Base-by-base conservation (phyloP, 2,888 invertebrate genomes). In the Drosophila silvestris region DNA sequence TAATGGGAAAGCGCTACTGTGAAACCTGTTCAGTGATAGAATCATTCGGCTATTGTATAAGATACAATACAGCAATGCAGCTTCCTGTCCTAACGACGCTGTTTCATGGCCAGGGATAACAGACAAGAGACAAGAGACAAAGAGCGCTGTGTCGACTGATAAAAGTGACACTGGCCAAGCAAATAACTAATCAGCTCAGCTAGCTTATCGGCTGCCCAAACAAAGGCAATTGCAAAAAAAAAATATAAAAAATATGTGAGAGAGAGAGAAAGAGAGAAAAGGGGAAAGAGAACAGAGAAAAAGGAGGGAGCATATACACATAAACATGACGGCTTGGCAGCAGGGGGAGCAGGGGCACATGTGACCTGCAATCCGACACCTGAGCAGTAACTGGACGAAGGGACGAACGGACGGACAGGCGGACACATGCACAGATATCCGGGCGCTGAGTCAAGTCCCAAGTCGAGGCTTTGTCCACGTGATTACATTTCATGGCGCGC, bases 401-500 rank as follows among this genome's bases (percentile, higher is more conserved):
- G 30, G 19, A 30, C 22, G 6, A 32, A 47, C 30, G 19, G 5
- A 28, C 37, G 52, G 30, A n/a, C 9, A n/a, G 32, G 39, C 30
- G 19, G 5, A 19, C 37, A 19, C 28, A 57, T 32, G 58, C 70
- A 54, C 65, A 65, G 64, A 68, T 73, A 77, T 56, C 77, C 78
- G 69, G 73, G 41, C 30, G 41, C 12, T 47, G 59, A 51, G 44
- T 62, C 51, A 53, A 58, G 70, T 53, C 30, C n/a, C 57, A 71
- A 51, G 56, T 56, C 44, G 71, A 68, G 75, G 64, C 64, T 74
- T 78, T 81, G 85, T 81, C 77, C 72, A 74, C 64, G 76, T 83
- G 86, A 85, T 86, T 83, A 81, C 85, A 81, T 85, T 79, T 81
- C 81, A 72, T 70, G 68, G 73, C 59, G 54, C 56, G 59, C 80